Evolutionary conservation across 2,888 invertebrate genomes (phyloP), one percentile per base, ranked within the genome.

Genomic region (Tachina fera): DNA sequence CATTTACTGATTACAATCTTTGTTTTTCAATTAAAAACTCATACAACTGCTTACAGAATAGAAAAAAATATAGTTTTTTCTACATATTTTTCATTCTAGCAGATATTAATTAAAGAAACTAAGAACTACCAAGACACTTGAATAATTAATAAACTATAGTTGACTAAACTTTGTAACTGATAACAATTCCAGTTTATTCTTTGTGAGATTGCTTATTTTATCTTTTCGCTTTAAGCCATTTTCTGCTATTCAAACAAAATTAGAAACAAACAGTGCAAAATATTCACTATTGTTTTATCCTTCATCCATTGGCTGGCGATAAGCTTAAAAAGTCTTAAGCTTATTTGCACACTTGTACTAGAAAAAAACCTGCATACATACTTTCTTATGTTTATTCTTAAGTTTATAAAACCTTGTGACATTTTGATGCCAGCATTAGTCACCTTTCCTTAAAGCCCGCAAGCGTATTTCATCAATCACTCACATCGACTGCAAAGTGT

Each of bases 401-500:
- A 71, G 39, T n/a, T 43, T 47, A 22, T 41, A 68, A 58, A 74
- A 74, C 47, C 16, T 60, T 43, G 68, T 74, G 77, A 75, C 77
- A 83, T 53, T 81, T 72, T 76, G 65, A 67, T 78, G 78, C 51
- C 43, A 51, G 74, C 65, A 81, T 82, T 79, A 79, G 79, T 76
- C 67, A 84, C 47, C 83, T 83, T 76, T 63, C 31, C 11, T 47
- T n/a, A 63, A 75, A 84, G 68, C 86, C 86, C 81, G 81, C 83
- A 87, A 87, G 86, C 87, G 87, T 84, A 87, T 88, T 88, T 88
- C 88, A 88, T 88, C 88, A 88, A 88, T 88, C 88, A 88, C 88
- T 83, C 74, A 71, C 71, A 71, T 84, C 84, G 80, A 83, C 82
- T 86, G 71, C 41, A 78, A 75, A 87, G 87, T 87, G 86, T 88